Evolutionary conservation across 2,888 invertebrate genomes (phyloP).

Genomic region (Steinernema scapterisci): DNA sequence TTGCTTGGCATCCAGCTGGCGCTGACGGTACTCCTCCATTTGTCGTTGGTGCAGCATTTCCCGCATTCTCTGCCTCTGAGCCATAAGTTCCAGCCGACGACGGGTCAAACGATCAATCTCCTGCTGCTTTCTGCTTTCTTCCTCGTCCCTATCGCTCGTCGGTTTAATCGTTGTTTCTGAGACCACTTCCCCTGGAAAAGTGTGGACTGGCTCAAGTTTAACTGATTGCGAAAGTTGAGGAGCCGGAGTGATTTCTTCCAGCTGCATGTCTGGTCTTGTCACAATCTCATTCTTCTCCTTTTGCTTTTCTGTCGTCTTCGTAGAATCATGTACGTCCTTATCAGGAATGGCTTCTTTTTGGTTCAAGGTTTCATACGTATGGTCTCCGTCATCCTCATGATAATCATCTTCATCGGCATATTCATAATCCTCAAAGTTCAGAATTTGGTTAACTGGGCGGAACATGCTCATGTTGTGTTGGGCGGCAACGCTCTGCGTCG

Average conservation of each 20-base stretch:
- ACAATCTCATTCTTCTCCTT: background rate
- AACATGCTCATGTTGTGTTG: conserved; percentile 25
- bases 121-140: background rate
- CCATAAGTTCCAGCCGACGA: background rate
- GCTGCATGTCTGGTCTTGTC: background rate
- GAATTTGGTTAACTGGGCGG: conserved; percentile 40
- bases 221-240: background rate
- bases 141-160: background rate
- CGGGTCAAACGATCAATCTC: background rate
- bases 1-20: background rate
- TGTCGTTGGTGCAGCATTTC: background rate
- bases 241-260: background rate
- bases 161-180: background rate
- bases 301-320: background rate
- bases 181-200: background rate
- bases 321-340: background rate
- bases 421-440: conserved; percentile 47
- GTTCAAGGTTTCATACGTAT: background rate
- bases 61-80: conserved; percentile 4
- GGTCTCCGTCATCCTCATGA: conserved; percentile 25
- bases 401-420: conserved; percentile 32
- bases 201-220: background rate
- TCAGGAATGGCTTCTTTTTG: background rate
- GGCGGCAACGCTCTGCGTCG: background rate
- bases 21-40: background rate